Evolutionary conservation across 2,888 invertebrate genomes (phyloP).

Genomic region (Limnephilus marmoratus): DNA sequence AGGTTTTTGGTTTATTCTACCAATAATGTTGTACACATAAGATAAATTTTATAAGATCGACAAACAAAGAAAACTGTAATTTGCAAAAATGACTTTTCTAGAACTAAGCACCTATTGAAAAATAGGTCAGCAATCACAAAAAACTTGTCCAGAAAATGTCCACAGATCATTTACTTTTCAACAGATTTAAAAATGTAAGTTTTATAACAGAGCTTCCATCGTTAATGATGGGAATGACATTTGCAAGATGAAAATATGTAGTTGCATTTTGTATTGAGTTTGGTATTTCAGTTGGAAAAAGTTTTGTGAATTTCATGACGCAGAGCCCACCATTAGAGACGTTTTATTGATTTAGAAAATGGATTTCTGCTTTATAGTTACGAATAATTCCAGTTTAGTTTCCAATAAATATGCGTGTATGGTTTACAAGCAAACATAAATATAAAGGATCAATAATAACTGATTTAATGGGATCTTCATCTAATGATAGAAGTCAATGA

Average conservation of each 20-base stretch:
- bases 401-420: too few relatives aligned
- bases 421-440: background rate
- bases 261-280: too few relatives aligned
- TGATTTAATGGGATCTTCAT: background rate
- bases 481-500: too few relatives aligned
- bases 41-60: background rate
- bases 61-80: background rate
- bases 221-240: background rate
- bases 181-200: background rate
- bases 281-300: background rate
- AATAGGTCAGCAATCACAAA: background rate
- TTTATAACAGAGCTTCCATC: background rate
- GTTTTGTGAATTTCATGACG: background rate
- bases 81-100: background rate
- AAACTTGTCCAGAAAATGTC: background rate
- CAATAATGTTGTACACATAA: background rate
- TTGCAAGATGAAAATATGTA: background rate
- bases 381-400: too few relatives aligned
- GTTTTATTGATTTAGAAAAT: background rate
- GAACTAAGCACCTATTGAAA: background rate
- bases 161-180: background rate
- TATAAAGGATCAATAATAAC: background rate
- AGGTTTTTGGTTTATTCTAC: background rate
- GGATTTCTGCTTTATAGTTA: background rate
- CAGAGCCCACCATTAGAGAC: background rate